Conservation (phyloP, 2,888 invertebrate genomes). For the Clitarchus hookeri region DNA sequence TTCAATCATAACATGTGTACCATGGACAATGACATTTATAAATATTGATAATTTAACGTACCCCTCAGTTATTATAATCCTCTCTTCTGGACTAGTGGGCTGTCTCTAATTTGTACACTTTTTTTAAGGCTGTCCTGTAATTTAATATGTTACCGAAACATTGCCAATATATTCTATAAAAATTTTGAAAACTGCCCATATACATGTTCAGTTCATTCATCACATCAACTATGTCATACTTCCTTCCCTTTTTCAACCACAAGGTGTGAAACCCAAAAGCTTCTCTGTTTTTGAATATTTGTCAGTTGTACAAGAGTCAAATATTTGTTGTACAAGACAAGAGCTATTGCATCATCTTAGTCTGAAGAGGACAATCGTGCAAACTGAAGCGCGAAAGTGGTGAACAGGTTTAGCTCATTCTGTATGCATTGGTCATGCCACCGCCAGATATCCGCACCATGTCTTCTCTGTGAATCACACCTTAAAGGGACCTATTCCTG, state of each 20-base stretch:
- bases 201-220: constrained; percentile 7
- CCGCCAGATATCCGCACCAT: too few species aligned
- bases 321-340: too few species aligned
- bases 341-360: not conserved
- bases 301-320: not conserved
- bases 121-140: not conserved
- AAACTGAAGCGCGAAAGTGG: too few species aligned
- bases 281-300: not conserved
- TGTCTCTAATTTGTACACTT: too few species aligned
- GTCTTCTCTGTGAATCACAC: too few species aligned
- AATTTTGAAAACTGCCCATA: not conserved
- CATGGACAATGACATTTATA: not conserved
- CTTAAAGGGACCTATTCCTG: too few species aligned
- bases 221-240: not conserved
- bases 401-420: too few species aligned
- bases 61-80: not conserved
- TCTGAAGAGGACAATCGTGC: not conserved
- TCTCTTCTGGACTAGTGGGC: too few species aligned
- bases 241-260: constrained; percentile 6
- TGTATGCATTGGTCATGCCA: too few species aligned
- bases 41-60: not conserved
- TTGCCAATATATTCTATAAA: not conserved
- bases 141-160: not conserved
- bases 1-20: not conserved
- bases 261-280: not conserved